phyloP scores from a whole-genome alignment of 2,797 vertebrate species.

The Sandelia bainsii region DNA sequence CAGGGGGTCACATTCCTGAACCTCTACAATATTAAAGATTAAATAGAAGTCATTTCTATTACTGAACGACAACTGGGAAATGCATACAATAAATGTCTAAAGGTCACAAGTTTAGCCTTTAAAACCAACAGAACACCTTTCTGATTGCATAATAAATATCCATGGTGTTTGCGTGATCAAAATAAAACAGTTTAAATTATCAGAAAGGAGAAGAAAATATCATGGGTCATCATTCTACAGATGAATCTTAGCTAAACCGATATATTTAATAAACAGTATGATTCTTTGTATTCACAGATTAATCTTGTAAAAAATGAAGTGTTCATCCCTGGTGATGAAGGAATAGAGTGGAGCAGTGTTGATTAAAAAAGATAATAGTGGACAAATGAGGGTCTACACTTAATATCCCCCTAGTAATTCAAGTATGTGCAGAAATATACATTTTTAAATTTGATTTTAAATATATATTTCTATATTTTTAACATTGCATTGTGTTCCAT shows the following conservation, averaged over 20 bases:
- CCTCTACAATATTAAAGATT: slow-evolving; percentile 20
- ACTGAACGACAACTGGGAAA: neutral
- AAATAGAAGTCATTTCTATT: slow-evolving; percentile 11
- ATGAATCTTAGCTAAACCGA: neutral
- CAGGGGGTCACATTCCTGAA: slow-evolving; percentile 29
- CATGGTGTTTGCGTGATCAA: neutral
- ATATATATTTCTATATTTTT: too few species aligned
- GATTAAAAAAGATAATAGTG: neutral
- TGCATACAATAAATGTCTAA: slow-evolving; percentile 25
- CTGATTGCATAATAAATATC: neutral
- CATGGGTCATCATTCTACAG: neutral
- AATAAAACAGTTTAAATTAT: slow-evolving; percentile 6
- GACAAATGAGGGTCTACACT: too few species aligned
- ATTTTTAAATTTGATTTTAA: too few species aligned
- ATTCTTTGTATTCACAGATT: slow-evolving; percentile 10
- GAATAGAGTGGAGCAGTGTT: neutral
- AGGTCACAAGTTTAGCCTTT: slow-evolving; percentile 23
- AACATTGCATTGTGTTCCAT: too few species aligned
- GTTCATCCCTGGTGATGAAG: neutral
- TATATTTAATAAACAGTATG: neutral
- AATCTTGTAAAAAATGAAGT: slow-evolving; percentile 1
- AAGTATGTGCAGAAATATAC: too few species aligned
- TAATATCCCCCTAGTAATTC: too few species aligned
- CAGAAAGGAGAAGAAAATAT: neutral
- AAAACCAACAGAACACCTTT: neutral